These are phyloP conservation scores for Xiphydria camelus DNA, from an alignment of 2,888 invertebrate genomes.

Conservation along the genomic window DNA sequence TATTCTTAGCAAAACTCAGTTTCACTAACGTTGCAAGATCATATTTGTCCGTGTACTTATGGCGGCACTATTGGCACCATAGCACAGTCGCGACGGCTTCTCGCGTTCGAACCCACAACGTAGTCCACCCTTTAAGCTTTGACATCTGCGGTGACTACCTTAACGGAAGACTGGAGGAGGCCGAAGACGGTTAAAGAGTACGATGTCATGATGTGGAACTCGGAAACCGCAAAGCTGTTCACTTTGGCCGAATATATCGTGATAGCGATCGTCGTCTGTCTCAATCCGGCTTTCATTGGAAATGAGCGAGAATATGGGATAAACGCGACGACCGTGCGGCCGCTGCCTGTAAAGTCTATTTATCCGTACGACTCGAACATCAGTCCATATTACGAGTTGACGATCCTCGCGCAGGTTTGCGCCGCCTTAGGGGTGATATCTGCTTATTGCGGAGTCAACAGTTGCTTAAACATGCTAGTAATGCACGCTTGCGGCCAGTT, in stretches of 20 bases:
- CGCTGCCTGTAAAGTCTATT: slow-evolving; percentile 4
- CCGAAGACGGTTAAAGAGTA: slow-evolving; percentile 4
- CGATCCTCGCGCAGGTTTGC: slow-evolving; percentile 4
- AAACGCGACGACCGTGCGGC: slow-evolving; percentile 12
- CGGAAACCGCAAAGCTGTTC: slow-evolving; percentile 4
- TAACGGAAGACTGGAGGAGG: slow-evolving; percentile 11
- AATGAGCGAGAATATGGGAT: slow-evolving; percentile 4
- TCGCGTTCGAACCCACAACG: too few species aligned
- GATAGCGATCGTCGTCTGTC: neutral
- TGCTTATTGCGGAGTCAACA: slow-evolving; percentile 10
- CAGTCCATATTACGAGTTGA: slow-evolving; percentile 8
- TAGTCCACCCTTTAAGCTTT: slow-evolving; percentile 14
- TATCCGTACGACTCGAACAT: slow-evolving; percentile 11
- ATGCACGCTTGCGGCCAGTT: slow-evolving; percentile 15
- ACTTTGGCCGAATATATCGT: slow-evolving; percentile 6
- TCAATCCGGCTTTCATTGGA: slow-evolving; percentile 8
- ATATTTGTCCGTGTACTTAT: too few species aligned
- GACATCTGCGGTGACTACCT: slow-evolving; percentile 4
- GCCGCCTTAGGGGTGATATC: too few species aligned
- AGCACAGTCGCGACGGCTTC: too few species aligned
- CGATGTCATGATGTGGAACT: slow-evolving; percentile 12
- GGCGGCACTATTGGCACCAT: too few species aligned
- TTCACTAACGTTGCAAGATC: too few species aligned
- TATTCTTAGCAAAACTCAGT: too few species aligned
- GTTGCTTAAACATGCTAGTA: slow-evolving; percentile 11